Conservation (phyloP, 2,113 vertebrate species). For the Cinclus cinclus region DNA sequence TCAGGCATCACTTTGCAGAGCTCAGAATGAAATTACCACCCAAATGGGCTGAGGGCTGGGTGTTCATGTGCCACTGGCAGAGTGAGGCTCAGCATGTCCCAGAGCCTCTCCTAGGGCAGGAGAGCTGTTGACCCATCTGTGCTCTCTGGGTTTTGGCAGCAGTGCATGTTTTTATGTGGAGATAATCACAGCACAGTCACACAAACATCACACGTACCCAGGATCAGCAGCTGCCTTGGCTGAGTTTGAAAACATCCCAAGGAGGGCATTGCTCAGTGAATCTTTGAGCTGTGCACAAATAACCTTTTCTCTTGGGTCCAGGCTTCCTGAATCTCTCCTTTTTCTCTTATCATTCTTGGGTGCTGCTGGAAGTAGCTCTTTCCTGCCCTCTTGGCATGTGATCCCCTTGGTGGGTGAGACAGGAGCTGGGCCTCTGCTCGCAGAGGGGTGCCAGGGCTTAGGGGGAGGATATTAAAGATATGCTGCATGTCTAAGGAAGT, state of each 20-base stretch:
- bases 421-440: not conserved
- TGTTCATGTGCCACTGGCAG: accelerated
- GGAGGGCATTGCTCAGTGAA: not conserved
- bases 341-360: not conserved
- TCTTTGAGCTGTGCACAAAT: not conserved
- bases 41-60: accelerated
- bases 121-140: not conserved
- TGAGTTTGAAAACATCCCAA: not conserved
- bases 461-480: not conserved
- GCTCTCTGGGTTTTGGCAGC: not conserved
- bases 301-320: not conserved
- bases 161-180: not conserved
- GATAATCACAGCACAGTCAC: not conserved
- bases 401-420: accelerated
- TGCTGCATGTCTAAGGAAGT: not conserved
- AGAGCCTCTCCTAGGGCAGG: not conserved
- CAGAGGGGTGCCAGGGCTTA: not conserved
- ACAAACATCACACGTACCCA: not conserved
- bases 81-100: not conserved
- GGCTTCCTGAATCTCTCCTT: not conserved
- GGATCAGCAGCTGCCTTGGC: not conserved
- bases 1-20: not conserved
- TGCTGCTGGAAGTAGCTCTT: not conserved
- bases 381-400: not conserved
- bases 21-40: not conserved